These are phyloP conservation scores for Prochilodus magdalenae DNA, from an alignment of 2,113 vertebrate genomes.

Conservation along the genomic window DNA sequence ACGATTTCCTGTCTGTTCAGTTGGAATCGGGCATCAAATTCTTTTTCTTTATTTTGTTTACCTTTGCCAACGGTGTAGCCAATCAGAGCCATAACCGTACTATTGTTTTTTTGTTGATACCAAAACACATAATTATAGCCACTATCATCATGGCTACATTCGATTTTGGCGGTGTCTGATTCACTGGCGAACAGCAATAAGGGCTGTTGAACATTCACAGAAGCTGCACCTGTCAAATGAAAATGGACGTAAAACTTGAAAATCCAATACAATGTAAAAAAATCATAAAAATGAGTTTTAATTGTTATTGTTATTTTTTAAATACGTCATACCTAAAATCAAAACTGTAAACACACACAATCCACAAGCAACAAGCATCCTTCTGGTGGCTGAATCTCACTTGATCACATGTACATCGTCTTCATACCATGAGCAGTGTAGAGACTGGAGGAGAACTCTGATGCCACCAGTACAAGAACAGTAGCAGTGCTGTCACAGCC, in stretches of 20 bases:
- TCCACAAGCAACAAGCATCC: constrained; percentile 18
- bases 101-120: constrained; percentile 50
- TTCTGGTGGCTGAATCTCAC: not conserved
- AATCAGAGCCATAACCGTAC: constrained; percentile 36
- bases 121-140: constrained; percentile 34
- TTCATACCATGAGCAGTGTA: not conserved
- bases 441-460: not conserved
- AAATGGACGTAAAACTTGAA: no score
- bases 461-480: not conserved
- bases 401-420: no score
- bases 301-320: not conserved
- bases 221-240: constrained; percentile 34
- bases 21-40: constrained; percentile 30
- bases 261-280: no score
- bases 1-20: constrained; percentile 4
- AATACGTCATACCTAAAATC: constrained; percentile 11
- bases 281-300: no score
- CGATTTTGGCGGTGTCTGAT: constrained; percentile 5
- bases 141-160: constrained; percentile 50
- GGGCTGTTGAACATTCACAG: constrained; percentile 51
- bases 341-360: not conserved
- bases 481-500: not conserved
- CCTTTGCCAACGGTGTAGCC: not conserved
- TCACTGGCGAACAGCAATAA: not conserved
- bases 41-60: constrained; percentile 3